Evolutionary conservation across 1,140 invertebrate genomes (phyloP).

Genomic region (Eurosta solidaginis): DNA sequence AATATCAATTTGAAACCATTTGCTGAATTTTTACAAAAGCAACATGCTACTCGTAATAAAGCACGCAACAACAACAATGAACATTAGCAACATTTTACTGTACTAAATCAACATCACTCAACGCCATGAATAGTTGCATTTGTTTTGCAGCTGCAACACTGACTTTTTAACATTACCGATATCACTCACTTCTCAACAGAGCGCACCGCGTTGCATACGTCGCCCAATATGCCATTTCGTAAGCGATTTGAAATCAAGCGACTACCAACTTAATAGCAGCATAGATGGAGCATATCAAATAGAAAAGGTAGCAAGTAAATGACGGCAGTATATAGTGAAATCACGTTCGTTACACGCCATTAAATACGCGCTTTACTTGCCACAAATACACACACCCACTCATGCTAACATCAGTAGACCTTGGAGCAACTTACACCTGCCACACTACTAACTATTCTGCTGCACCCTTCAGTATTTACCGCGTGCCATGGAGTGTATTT

Average conservation of each 20-base stretch:
- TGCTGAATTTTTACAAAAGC: no score
- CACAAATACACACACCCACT: conserved; percentile 11
- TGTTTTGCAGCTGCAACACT: not conserved
- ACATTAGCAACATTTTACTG: not conserved
- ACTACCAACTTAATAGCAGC: no score
- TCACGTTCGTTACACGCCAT: conserved; percentile 23
- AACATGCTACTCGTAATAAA: no score
- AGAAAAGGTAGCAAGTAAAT: not conserved
- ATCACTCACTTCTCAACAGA: not conserved
- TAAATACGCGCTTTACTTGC: conserved; percentile 22
- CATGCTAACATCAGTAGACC: conserved; percentile 9
- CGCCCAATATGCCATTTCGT: not conserved
- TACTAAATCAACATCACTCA: conserved; percentile 23
- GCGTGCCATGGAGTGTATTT: not conserved
- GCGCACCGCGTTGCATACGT: not conserved
- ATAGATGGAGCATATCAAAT: not conserved
- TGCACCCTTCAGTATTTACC: no score
- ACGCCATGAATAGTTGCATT: conserved; percentile 25
- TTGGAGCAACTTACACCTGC: not conserved
- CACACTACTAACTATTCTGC: no score
- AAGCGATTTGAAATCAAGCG: not conserved
- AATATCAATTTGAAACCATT: no score
- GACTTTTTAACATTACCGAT: not conserved
- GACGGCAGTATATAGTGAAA: conserved; percentile 8
- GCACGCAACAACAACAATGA: no score